phyloP scores from a whole-genome alignment of 2,888 invertebrate genomes.

The Dorcus parallelipipedus region DNA sequence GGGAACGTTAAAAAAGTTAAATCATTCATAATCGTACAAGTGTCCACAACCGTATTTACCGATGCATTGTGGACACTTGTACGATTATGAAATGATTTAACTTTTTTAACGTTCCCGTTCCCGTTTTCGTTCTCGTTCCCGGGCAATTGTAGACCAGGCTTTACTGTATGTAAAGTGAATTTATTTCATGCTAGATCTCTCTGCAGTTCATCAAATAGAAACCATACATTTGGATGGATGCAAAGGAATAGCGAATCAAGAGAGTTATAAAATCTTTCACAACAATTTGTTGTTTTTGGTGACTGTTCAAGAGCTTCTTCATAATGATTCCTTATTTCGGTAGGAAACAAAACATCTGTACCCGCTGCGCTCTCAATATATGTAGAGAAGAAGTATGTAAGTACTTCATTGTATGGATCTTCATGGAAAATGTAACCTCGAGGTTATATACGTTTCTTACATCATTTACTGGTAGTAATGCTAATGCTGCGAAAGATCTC shows the following conservation, averaged over 20 bases:
- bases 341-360: background rate
- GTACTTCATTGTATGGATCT: background rate
- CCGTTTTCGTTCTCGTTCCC: too few relatives aligned
- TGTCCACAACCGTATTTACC: too few relatives aligned
- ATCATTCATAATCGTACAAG: too few relatives aligned
- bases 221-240: background rate
- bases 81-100: too few relatives aligned
- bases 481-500: background rate
- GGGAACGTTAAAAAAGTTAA: too few relatives aligned
- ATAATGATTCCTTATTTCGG: background rate
- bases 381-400: background rate
- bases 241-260: background rate
- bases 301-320: background rate
- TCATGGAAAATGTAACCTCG: background rate
- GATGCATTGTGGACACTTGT: too few relatives aligned
- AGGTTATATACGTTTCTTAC: background rate
- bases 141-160: too few relatives aligned
- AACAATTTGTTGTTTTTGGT: conserved; percentile 1
- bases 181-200: background rate
- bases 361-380: background rate
- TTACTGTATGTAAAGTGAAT: too few relatives aligned
- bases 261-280: background rate
- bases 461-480: background rate
- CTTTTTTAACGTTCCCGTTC: too few relatives aligned
- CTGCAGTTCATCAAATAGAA: background rate